These are phyloP conservation scores for Limnephilus auricula DNA, from an alignment of 2,888 invertebrate genomes.

Conservation along the genomic window DNA sequence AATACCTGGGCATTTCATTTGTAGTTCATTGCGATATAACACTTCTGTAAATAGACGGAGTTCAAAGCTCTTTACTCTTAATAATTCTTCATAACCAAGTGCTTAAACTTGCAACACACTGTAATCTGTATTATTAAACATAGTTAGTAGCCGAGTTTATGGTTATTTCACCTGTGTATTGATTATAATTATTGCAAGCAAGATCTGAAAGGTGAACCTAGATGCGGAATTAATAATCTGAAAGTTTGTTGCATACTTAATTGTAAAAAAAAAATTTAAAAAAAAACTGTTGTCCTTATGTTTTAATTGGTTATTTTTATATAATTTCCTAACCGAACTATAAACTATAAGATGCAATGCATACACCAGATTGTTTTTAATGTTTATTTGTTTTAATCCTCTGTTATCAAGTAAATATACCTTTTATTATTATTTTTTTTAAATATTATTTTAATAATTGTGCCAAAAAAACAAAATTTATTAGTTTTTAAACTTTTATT, in stretches of 20 bases:
- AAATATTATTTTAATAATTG: no score
- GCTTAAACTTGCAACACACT: not conserved
- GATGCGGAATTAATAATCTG: not conserved
- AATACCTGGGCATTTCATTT: not conserved
- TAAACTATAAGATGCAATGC: no score
- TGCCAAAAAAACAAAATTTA: no score
- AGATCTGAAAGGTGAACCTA: not conserved
- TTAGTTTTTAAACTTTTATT: no score
- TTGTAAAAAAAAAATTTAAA: no score
- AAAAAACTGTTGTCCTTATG: no score
- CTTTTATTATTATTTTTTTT: no score
- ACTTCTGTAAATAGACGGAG: not conserved
- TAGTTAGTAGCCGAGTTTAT: not conserved
- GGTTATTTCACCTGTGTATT: not conserved
- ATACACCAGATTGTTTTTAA: no score
- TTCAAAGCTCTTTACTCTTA: not conserved
- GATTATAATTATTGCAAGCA: not conserved
- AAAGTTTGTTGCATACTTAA: not conserved
- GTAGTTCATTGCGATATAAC: not conserved
- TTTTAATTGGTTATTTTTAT: no score
- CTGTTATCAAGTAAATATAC: no score
- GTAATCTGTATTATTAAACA: not conserved
- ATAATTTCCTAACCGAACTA: no score
- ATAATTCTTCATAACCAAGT: not conserved
- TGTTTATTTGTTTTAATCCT: no score